Evolutionary conservation across 2,888 invertebrate species (phyloP), one percentile per base, ranked within the genome.

Genomic region (Lypha dubia): DNA sequence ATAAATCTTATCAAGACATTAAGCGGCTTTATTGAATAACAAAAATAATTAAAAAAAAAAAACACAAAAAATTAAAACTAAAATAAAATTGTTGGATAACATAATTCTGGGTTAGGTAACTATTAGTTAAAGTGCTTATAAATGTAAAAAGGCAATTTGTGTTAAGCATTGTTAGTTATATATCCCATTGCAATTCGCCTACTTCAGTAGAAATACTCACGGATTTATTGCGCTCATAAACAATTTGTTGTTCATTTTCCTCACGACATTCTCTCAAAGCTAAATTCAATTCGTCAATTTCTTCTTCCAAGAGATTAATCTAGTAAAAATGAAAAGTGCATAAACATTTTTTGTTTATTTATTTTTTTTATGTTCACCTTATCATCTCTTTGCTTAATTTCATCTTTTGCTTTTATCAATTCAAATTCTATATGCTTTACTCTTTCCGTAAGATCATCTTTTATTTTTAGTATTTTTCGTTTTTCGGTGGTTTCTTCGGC

Each of bases 401-500:
- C 90, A 32, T 89, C 89, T 11, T 88, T 87, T 4, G 88, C 80
- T 80, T 92, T 92, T 3, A 90, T 86, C 63, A 91, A 87, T 62
- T 92, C 91, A 75, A 92, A 92, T 63, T 90, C 89, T 0, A 92
- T 82, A 76, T 91, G 90, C 58, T 92, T 92, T 3, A 96, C 93
- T 90, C 94, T 94, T 86, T 96, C 95, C 84, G 93, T 93, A 86
- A 95, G 92, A 87, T 94, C 94, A 88, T 94, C 95, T 87, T 95
- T 95, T 86, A 95, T 95, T 65, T 93, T 93, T 62, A 96, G 94
- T 0, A 96, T 95, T 87, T 96, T 93, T 88, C 97, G 93, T 86
- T 97, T 94, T 90, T 97, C 97, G 5, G 95, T 94, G 28, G 96
- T 96, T 91, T 97, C 97, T 89, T 96, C 97, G 49, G 96, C 97